Evolutionary conservation across 2,888 invertebrate species (phyloP), one percentile per base, ranked within the genome.

Genomic region (Pheosia tremula): DNA sequence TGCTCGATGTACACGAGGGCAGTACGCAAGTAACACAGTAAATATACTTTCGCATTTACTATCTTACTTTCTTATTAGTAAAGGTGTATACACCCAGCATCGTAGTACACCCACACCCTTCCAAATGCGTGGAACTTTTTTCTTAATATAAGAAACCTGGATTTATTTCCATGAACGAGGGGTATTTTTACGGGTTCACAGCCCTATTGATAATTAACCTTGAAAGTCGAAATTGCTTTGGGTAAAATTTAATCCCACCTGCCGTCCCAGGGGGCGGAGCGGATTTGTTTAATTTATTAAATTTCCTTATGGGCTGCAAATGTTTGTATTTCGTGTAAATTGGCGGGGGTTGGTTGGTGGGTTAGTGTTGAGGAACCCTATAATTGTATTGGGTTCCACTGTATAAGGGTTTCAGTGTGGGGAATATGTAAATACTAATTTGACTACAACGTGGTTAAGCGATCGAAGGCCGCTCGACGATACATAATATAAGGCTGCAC

Each of bases 171-270:
- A n/a, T n/a, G 7, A 55, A 45, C 45, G 10, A 56, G 24, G 45
- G 45, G 56, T 56, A 56, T 45, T 56, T 56, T n/a, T 24, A 24
- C 43, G 45, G 56, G 56, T 45, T 36, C 57, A 38, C 54, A 53
- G 50, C 61, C 67, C 60, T 58, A 58, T 68, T 69, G 67, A 69
- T 73, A 72, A 72, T 73, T 75, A 69, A 72, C 67, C 62, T 69
- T 64, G 63, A 24, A 61, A 57, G 24, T 61, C 54, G 4, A 62
- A 69, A 62, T 67, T 63, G 61, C 55, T 72, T 66, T 13, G 54
- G 57, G 53, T 61, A 59, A 69, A 75, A 72, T 72, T 67, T 67
- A 66, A 72, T 75, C 55, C 59, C 8, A 56, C 43, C 5, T 58
- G 13, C 37, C 58, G 10, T 43, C 59, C 54, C 54, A 13, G n/a